Evolutionary conservation across 2,797 vertebrate species (phyloP).

Genomic region (Melanotaenia pygmaea): DNA sequence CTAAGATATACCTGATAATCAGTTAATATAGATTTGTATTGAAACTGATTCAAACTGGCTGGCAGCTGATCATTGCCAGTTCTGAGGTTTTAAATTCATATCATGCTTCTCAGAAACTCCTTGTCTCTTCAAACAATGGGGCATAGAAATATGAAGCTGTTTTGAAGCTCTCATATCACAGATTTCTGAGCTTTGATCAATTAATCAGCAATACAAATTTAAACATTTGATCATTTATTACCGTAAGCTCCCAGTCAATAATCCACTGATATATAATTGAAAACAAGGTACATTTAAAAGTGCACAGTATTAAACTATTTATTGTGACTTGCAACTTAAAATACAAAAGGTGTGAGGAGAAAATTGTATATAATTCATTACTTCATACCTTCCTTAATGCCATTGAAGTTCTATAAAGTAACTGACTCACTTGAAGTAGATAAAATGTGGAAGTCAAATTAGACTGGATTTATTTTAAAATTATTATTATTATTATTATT

Average conservation of each 20-base stretch:
- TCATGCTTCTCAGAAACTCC: background rate
- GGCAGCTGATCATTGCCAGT: background rate
- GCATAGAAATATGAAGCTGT: background rate
- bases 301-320: background rate
- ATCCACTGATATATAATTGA: background rate
- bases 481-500: no score
- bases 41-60: constrained; percentile 4
- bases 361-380: background rate
- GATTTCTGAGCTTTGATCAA: constrained; percentile 2
- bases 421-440: background rate
- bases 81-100: constrained; percentile 14
- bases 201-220: background rate
- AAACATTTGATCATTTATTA: background rate
- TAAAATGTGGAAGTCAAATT: background rate
- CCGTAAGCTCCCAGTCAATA: background rate
- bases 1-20: background rate
- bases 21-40: background rate
- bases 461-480: background rate
- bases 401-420: background rate
- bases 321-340: background rate
- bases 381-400: constrained; percentile 5
- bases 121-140: constrained; percentile 13
- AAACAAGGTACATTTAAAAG: background rate
- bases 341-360: background rate
- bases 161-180: constrained; percentile 7